Evolutionary conservation across 2,113 vertebrate genomes (phyloP).

Genomic region (Lasiurus cinereus): DNA sequence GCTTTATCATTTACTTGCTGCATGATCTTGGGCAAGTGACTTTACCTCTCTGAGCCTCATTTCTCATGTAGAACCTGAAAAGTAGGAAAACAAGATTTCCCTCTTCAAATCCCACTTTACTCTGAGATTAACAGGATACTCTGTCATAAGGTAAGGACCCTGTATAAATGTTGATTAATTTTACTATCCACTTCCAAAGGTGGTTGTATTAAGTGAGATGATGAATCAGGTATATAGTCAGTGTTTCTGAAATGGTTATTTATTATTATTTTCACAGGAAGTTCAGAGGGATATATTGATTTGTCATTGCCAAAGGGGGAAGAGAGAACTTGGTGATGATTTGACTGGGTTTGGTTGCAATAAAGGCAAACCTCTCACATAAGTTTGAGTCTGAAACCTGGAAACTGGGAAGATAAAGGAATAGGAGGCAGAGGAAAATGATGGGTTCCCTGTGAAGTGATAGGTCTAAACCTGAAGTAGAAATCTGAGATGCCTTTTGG

Average conservation of each 20-base stretch:
- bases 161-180: not conserved
- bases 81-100: not conserved
- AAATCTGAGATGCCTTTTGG: not conserved
- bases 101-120: not conserved
- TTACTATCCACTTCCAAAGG: not conserved
- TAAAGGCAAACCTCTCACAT: not conserved
- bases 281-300: not conserved
- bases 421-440: not conserved
- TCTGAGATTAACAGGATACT: not conserved
- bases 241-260: not conserved
- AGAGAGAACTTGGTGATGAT: not conserved
- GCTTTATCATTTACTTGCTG: too few species aligned
- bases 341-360: not conserved
- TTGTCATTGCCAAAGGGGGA: not conserved
- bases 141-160: not conserved
- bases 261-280: constrained; percentile 21
- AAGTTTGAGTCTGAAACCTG: not conserved
- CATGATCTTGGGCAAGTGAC: too few species aligned
- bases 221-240: not conserved
- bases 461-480: not conserved
- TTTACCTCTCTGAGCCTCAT: not conserved
- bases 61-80: not conserved
- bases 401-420: not conserved
- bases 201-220: not conserved
- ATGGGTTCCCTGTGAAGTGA: not conserved